Evolutionary conservation across 2,888 invertebrate species (phyloP).

Genomic region (Brachylomia viminalis): DNA sequence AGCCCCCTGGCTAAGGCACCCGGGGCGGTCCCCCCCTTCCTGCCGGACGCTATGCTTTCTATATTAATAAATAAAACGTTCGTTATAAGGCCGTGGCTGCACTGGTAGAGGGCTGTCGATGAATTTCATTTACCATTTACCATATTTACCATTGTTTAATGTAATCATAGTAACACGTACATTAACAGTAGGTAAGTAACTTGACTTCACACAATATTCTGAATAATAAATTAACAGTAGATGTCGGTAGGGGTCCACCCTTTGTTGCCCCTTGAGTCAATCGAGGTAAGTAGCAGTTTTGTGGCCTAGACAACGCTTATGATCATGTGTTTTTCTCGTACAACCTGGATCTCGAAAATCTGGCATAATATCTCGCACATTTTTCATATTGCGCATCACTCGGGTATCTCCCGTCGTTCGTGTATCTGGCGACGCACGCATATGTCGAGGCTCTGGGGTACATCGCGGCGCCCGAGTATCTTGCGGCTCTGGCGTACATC

Average conservation of each 20-base stretch:
- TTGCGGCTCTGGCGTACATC: no score
- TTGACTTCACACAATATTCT: conserved; percentile 1
- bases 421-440: background rate
- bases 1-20: no score
- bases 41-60: background rate
- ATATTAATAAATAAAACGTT: background rate
- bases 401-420: no score
- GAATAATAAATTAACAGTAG: background rate
- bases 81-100: background rate
- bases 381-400: background rate
- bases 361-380: background rate
- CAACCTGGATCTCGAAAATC: background rate
- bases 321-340: background rate
- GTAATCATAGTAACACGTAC: conserved; percentile 1
- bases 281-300: background rate
- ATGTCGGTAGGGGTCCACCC: background rate
- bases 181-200: background rate
- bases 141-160: conserved; percentile 3
- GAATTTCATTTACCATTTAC: no score
- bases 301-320: background rate
- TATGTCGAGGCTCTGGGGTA: no score
- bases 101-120: background rate
- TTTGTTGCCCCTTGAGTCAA: background rate
- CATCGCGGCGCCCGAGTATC: background rate
- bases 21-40: no score